Percentiles rank a stretch among this genome's conserved stretches.
These are phyloP conservation scores for Argyresthia albistria DNA, from an alignment of 2,888 invertebrate genomes.

Conservation along the genomic window DNA sequence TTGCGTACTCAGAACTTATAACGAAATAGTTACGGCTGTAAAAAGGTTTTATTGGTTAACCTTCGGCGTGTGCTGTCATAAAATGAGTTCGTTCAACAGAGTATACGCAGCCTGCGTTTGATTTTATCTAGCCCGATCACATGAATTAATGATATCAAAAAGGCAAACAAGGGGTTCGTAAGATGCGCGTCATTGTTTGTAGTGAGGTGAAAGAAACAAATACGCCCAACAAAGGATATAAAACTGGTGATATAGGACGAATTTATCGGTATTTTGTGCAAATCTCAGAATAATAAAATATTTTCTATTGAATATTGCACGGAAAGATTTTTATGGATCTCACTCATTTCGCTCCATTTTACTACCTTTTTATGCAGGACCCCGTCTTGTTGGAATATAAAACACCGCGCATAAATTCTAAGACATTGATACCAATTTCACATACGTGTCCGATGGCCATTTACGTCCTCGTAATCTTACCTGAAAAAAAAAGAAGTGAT, in stretches of 20 bases:
- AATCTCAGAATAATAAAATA: constrained; percentile 68
- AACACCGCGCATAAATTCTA: constrained; percentile 24
- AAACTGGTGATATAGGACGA: constrained; percentile 59
- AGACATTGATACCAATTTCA: not conserved
- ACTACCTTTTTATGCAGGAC: constrained; percentile 57
- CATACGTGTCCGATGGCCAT: not conserved
- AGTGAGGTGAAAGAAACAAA: constrained; percentile 66
- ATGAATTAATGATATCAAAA: constrained; percentile 1
- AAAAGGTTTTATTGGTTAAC: constrained; percentile 72
- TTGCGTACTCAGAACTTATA: constrained; percentile 69
- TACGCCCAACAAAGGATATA: constrained; percentile 61
- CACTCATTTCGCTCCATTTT: constrained; percentile 62
- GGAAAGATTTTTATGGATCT: constrained; percentile 62
- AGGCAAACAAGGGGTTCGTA: constrained; percentile 20
- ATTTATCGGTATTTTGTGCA: constrained; percentile 68
- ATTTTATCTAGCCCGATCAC: not conserved
- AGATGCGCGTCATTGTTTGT: constrained; percentile 27
- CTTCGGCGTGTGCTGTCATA: constrained; percentile 66
- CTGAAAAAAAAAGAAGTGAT: constrained; percentile 33
- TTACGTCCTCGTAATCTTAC: constrained; percentile 24
- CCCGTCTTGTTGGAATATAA: constrained; percentile 31
- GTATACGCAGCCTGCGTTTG: constrained; percentile 16
- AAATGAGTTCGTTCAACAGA: constrained; percentile 67
- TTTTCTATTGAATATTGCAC: constrained; percentile 69
- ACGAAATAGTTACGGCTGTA: constrained; percentile 71